Base-by-base conservation (phyloP, 2,888 invertebrate genomes). In the Perizoma affinitatum region DNA sequence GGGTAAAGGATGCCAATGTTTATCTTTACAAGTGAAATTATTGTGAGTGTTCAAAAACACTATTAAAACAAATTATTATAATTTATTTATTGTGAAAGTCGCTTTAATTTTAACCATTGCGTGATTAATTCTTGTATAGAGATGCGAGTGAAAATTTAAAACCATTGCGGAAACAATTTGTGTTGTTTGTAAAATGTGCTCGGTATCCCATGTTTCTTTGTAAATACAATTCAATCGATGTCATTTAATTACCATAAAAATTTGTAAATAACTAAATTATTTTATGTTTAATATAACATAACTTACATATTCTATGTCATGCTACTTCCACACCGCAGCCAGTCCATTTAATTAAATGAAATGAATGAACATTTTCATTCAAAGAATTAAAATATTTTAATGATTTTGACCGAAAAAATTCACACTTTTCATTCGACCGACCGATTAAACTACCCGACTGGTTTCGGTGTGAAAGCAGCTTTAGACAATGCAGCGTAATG, bases 401-500 rank as follows among this genome's bases (percentile, higher is more conserved):
- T 22, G 22, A 22, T 22, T 22, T 22, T 22, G 22, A 22, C 22
- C 22, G 22, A 22, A 22, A 22, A 22, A 22, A 3, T 22, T 22
- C 22, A 22, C 22, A 22, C 22, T 22, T 22, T 22, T 22, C 1
- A 22, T 22, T 22, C 22, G 22, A 22, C 22, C 3, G 22, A 22
- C 22, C 22, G 22, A 22, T 22, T 22, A 22, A 22, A 22, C 22
- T 22, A 22, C 22, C 22, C 22, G 22, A 22, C 22, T 22, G 22
- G 22, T 22, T 22, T 1, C 22, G 22, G 22, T 22, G 22, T 22
- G 22, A 22, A 22, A 41, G 40, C 36, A 59, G 49, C 44, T 63
- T 36, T 38, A 53, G 54, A 34, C 36, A 40, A 68, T 67, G 66
- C 71, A 78, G 82, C 83, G 82, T 80, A 84, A 83, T 82, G 3